Percentiles rank a stretch among this genome's conserved stretches.
Evolutionary conservation across 2,797 vertebrate species (phyloP).

Genomic region (Adrianichthys oophorus): DNA sequence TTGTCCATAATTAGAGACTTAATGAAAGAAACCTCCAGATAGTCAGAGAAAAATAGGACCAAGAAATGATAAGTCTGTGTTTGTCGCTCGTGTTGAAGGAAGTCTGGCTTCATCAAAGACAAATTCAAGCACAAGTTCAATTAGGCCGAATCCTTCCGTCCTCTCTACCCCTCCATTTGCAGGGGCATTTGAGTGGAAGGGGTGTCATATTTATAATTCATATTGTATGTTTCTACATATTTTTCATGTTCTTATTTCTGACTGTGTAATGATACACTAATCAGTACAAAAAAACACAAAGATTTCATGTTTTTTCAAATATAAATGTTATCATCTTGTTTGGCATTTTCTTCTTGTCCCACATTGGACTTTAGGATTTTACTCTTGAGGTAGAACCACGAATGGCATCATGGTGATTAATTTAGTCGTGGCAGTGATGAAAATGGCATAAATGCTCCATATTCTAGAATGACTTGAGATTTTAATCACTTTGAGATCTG

Average conservation of each 20-base stretch:
- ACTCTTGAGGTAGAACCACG: constrained; percentile 81
- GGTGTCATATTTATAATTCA: too few relatives aligned
- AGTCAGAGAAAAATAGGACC: constrained; percentile 36
- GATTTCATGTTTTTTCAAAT: constrained; percentile 22
- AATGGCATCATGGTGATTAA: constrained; percentile 71
- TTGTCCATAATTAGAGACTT: constrained; percentile 44
- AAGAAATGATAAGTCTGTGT: constrained; percentile 25
- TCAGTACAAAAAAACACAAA: constrained; percentile 5
- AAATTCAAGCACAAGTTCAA: too few relatives aligned
- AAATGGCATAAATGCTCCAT: constrained; percentile 57
- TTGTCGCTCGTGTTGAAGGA: background rate
- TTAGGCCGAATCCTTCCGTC: too few relatives aligned
- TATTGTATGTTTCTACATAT: background rate
- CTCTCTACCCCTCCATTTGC: too few relatives aligned
- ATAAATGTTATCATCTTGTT: constrained; percentile 59
- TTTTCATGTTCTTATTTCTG: background rate
- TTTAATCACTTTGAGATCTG: constrained; percentile 56
- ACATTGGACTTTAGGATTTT: constrained; percentile 79
- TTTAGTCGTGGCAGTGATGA: constrained; percentile 39
- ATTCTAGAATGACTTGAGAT: constrained; percentile 57
- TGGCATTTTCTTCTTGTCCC: constrained; percentile 63
- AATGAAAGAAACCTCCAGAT: constrained; percentile 38
- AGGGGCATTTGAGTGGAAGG: too few relatives aligned
- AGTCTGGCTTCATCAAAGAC: too few relatives aligned
- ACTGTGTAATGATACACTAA: background rate